Conservation (phyloP, 2,797 vertebrate genomes). For the Champsocephalus gunnari region DNA sequence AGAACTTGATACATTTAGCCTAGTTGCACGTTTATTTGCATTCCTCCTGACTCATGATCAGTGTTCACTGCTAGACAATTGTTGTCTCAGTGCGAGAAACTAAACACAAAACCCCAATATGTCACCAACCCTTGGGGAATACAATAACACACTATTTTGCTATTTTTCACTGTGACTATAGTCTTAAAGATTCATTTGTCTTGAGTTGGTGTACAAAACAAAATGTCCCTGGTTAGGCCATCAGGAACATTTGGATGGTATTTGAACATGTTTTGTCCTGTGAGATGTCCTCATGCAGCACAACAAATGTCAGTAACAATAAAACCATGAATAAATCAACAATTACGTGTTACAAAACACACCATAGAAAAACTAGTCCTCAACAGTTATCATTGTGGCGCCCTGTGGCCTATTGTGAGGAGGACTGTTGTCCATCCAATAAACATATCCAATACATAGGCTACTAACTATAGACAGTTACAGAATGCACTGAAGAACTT, state of each 20-base stretch:
- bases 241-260: fast-evolving
- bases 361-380: too few relatives aligned
- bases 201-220: neutral
- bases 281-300: too few relatives aligned
- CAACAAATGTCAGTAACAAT: too few relatives aligned
- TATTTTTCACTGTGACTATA: too few relatives aligned
- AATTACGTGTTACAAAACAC: too few relatives aligned
- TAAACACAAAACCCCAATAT: neutral
- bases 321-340: too few relatives aligned
- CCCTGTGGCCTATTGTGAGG: neutral
- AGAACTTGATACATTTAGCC: neutral
- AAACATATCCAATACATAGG: too few relatives aligned
- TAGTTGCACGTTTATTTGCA: neutral
- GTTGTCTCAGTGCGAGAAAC: neutral
- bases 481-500: neutral
- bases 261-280: too few relatives aligned
- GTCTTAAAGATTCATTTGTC: neutral
- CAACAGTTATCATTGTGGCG: too few relatives aligned
- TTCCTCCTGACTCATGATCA: neutral
- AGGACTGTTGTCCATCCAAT: neutral
- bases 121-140: neutral
- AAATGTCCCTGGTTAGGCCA: neutral
- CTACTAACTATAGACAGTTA: neutral
- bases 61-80: neutral
- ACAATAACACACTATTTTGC: too few relatives aligned